These are phyloP conservation scores for Linhomoeus sp. DNA, from an alignment of 2,888 invertebrate species.

Conservation along the genomic window DNA sequence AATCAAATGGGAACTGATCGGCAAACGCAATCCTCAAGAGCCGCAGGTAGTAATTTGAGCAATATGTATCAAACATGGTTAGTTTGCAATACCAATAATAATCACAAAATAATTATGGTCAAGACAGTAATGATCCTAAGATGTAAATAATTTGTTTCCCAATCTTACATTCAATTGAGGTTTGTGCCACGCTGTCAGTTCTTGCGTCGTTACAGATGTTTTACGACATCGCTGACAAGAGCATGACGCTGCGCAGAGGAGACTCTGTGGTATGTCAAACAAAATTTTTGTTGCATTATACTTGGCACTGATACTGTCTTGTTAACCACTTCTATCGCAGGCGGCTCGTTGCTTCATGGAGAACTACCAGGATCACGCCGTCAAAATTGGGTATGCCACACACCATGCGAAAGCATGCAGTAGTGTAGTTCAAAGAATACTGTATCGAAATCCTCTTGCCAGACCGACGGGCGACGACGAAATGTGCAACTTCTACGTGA, in stretches of 20 bases:
- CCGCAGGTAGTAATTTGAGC: constrained; percentile 40
- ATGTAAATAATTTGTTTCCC: too few relatives aligned
- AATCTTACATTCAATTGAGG: too few relatives aligned
- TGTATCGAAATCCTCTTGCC: neutral
- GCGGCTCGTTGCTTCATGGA: constrained; percentile 20
- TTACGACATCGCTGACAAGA: constrained; percentile 49
- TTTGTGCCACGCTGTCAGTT: too few relatives aligned
- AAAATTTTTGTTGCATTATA: neutral
- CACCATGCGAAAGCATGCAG: neutral
- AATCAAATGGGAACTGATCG: constrained; percentile 58
- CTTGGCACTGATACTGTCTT: neutral
- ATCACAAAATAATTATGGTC: too few relatives aligned
- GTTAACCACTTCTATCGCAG: neutral
- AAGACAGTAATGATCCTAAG: too few relatives aligned
- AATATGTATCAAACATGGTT: too few relatives aligned
- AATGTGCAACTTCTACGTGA: constrained; percentile 31
- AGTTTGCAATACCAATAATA: too few relatives aligned
- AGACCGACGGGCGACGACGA: constrained; percentile 24
- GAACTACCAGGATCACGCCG: constrained; percentile 17
- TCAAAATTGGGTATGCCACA: constrained; percentile 3
- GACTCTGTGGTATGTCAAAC: constrained; percentile 43
- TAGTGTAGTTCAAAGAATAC: neutral
- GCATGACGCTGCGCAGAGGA: constrained; percentile 43
- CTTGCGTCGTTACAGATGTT: constrained; percentile 66
- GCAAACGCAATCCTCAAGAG: constrained; percentile 61